Percentiles rank a stretch among this genome's conserved stretches.
These are phyloP conservation scores for Amitus sp. DNA, from an alignment of 2,888 invertebrate species.

Conservation along the genomic window DNA sequence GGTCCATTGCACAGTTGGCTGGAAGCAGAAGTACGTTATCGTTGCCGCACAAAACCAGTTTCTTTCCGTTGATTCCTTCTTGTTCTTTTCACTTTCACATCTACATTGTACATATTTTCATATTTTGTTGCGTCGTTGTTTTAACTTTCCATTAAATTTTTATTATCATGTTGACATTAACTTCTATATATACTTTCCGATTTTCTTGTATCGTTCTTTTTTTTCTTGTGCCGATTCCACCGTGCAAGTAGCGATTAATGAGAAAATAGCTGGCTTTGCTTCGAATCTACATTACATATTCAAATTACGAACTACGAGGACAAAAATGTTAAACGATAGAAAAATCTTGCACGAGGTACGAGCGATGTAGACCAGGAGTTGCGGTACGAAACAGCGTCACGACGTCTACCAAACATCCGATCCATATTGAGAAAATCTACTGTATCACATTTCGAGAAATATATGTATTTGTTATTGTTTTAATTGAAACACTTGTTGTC, in stretches of 20 bases:
- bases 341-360: slow-evolving; percentile 28
- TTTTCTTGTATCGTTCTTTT: slow-evolving; percentile 16
- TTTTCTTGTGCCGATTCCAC: slow-evolving; percentile 24
- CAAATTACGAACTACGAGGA: slow-evolving; percentile 17
- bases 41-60: background rate
- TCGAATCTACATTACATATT: slow-evolving; percentile 35
- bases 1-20: slow-evolving; percentile 41
- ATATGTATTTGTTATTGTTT: slow-evolving; percentile 67
- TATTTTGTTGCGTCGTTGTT: slow-evolving; percentile 40
- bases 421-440: slow-evolving; percentile 55
- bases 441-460: slow-evolving; percentile 66
- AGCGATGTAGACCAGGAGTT: slow-evolving; percentile 26
- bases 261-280: slow-evolving; percentile 42
- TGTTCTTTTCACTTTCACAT: background rate
- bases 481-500: slow-evolving; percentile 55
- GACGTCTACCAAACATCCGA: slow-evolving; percentile 43
- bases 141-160: slow-evolving; percentile 36
- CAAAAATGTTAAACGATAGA: slow-evolving; percentile 22
- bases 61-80: background rate
- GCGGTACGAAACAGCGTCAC: slow-evolving; percentile 36
- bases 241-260: slow-evolving; percentile 40
- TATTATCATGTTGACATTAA: slow-evolving; percentile 31
- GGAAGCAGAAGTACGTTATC: slow-evolving; percentile 23
- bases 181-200: background rate
- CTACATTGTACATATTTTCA: slow-evolving; percentile 34